Base-by-base conservation (phyloP, 2,113 vertebrate genomes). In the Phycodurus eques region DNA sequence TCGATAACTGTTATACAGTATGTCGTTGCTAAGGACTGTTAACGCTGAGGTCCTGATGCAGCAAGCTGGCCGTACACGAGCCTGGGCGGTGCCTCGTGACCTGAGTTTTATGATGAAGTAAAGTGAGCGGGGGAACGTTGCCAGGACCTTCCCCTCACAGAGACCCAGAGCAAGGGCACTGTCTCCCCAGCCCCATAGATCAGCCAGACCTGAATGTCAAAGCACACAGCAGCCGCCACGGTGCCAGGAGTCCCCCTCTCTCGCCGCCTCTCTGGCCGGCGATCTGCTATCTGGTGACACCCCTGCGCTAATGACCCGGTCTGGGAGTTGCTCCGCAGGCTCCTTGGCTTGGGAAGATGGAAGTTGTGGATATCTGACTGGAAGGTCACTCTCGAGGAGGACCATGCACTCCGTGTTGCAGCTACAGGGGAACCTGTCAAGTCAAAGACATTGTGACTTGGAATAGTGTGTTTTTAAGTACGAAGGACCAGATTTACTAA, bases 171-270 rank as follows among this genome's bases (percentile, higher is more conserved):
- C 92, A 93, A 93, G 92, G 92, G 87, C 92, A 92, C 90, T 70
- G 88, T 89, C 89, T 91, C 89, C 91, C 90, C 86, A 90, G 87
- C 88, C 90, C 92, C 89, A 92, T 92, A 92, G 91, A 93, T 92
- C 91, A 92, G 91, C 92, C 92, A 92, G 89, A 86, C 82, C 91
- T 92, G 91, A 92, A 93, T 93, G 92, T 92, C 92, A 93, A 91
- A 87, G 73, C 80, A 76, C 90, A 87, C 90, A 93, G 92, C 92
- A 92, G 90, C 90, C 86, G 53, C 83, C 73, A 78, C 82, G 64
- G 83, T 92, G 91, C 92, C 91, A 92, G 89, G 88, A 91, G 90
- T 90, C 91, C 90, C 88, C 88, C 89, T 88, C 84, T 83, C 84
- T 83, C 83, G 80, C 82, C 88, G 85, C 83, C 83, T 88, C 87